A percentile compares a stretch with the other conserved stretches of the same genome.
These are phyloP conservation scores for Phengaris alcon DNA, from an alignment of 2,888 invertebrate species.

Conservation along the genomic window DNA sequence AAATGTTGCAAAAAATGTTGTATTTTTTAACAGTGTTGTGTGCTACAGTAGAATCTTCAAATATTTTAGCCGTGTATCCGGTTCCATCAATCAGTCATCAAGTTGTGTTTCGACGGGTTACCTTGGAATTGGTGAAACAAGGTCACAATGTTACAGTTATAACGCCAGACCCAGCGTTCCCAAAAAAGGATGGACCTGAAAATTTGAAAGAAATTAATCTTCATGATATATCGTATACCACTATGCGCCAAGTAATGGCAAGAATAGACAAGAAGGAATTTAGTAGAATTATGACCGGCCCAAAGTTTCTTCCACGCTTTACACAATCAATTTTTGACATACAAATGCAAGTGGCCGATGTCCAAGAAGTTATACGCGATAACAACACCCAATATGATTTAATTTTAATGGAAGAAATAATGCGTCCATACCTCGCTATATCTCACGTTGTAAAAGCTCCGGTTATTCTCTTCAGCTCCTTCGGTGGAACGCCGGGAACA, in stretches of 20 bases:
- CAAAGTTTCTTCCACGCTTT: neutral
- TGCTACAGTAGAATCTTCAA: neutral
- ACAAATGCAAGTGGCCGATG: neutral
- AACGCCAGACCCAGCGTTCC: slow-evolving; percentile 57
- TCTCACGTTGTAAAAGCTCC: slow-evolving; percentile 20
- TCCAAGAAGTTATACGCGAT: slow-evolving; percentile 6
- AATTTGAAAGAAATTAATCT: slow-evolving; percentile 61
- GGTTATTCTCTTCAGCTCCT: slow-evolving; percentile 22
- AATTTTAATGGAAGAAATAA: slow-evolving; percentile 21
- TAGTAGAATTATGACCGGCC: neutral
- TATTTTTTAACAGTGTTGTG: neutral
- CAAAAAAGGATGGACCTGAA: slow-evolving; percentile 43
- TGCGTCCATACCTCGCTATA: slow-evolving; percentile 8
- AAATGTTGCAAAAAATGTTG: neutral
- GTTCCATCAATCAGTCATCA: slow-evolving; percentile 66
- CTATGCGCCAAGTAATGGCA: neutral
- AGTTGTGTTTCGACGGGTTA: slow-evolving; percentile 55
- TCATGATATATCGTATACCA: slow-evolving; percentile 46
- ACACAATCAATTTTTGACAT: neutral
- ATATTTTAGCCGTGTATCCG: slow-evolving; percentile 55
- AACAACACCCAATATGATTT: slow-evolving; percentile 17
- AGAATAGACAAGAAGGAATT: neutral
- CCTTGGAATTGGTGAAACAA: slow-evolving; percentile 53
- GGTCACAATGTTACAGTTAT: slow-evolving; percentile 65
- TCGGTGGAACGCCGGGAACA: neutral